Conservation (phyloP, 2,888 invertebrate genomes). For the Chironomus tentans region DNA sequence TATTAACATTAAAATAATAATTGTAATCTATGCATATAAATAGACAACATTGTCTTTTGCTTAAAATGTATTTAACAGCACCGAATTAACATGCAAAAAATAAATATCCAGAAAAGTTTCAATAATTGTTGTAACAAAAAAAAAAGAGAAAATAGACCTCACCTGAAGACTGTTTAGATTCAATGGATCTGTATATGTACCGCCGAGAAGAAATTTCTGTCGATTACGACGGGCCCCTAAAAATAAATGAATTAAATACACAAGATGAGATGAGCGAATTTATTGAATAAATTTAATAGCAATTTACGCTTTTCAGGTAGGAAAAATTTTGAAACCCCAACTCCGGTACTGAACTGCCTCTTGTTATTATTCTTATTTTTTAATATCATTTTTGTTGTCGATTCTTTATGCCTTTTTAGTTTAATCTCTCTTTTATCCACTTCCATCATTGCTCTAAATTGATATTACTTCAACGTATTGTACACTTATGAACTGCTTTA, state of each 20-base stretch:
- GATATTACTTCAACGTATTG: not conserved
- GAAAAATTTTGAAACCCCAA: constrained; percentile 54
- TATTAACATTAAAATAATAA: too few relatives aligned
- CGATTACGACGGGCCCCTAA: constrained; percentile 1
- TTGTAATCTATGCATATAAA: too few relatives aligned
- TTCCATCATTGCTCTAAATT: constrained; percentile 20
- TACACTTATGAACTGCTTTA: not conserved
- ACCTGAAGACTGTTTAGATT: constrained; percentile 77
- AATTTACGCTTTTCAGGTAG: constrained; percentile 55
- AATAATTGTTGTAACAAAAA: too few relatives aligned
- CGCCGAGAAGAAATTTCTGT: constrained; percentile 68
- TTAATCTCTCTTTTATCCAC: constrained; percentile 21
- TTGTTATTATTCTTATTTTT: constrained; percentile 19
- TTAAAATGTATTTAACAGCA: too few relatives aligned
- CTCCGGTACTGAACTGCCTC: not conserved
- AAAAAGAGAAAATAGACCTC: not conserved
- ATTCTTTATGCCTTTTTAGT: constrained; percentile 12
- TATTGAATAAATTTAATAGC: not conserved
- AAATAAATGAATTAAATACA: not conserved
- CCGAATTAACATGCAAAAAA: too few relatives aligned
- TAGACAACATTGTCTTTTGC: too few relatives aligned
- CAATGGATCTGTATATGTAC: constrained; percentile 89
- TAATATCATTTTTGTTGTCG: constrained; percentile 15
- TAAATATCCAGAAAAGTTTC: too few relatives aligned
- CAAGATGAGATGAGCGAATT: not conserved